Percentiles rank a stretch among this genome's conserved stretches.
Evolutionary conservation across 2,888 invertebrate genomes (phyloP).

Genomic region (Fissipunctia ypsillon): DNA sequence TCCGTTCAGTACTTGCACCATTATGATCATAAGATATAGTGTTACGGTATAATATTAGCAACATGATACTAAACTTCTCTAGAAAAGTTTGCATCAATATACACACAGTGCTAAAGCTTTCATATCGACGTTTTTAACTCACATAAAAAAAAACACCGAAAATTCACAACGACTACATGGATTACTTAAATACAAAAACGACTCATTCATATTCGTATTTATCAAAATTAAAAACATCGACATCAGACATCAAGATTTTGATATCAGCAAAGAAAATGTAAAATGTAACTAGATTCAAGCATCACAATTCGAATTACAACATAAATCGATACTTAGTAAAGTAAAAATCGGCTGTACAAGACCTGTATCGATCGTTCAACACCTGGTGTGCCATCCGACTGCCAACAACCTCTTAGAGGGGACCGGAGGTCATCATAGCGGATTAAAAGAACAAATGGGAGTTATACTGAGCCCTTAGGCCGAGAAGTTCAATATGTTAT

Average conservation of each 20-base stretch:
- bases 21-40: conserved; percentile 26
- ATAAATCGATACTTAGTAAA: conserved; percentile 10
- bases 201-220: not conserved
- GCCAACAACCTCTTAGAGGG: conserved; percentile 67
- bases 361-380: conserved; percentile 47
- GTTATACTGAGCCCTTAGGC: conserved; percentile 46
- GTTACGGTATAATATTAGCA: conserved; percentile 34
- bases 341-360: conserved; percentile 45
- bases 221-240: not conserved
- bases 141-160: not conserved
- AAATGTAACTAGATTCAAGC: not conserved
- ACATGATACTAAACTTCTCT: conserved; percentile 3
- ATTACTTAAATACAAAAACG: not conserved
- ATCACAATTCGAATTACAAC: not conserved
- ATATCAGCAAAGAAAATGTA: not conserved
- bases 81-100: conserved; percentile 2
- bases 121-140: not conserved
- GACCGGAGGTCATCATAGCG: conserved; percentile 69
- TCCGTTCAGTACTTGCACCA: conserved; percentile 22
- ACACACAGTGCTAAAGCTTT: not conserved
- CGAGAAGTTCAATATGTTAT: not conserved
- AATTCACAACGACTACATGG: not conserved
- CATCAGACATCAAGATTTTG: not conserved
- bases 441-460: conserved; percentile 68
- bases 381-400: conserved; percentile 68